Conservation (phyloP, 2,113 vertebrate species). For the Suricata suricatta region DNA sequence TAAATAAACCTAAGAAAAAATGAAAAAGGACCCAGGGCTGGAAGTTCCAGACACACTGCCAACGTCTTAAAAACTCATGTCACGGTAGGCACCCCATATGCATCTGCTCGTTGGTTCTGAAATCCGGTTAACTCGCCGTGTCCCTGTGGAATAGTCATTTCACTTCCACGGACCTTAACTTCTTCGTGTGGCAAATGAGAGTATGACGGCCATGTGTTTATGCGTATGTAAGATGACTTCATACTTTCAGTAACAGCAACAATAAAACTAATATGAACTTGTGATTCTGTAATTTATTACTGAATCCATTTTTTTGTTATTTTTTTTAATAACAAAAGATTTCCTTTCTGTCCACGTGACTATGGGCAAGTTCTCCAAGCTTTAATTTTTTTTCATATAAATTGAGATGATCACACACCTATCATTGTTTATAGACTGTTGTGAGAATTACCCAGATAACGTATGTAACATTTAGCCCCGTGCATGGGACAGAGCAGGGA, state of each 20-base stretch:
- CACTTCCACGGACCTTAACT: constrained; percentile 5
- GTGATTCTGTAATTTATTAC: constrained; percentile 16
- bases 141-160: constrained; percentile 8
- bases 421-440: background rate
- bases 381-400: constrained; percentile 35
- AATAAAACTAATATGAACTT: constrained; percentile 1
- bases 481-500: background rate
- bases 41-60: background rate
- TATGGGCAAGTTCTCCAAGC: background rate
- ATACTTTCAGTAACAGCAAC: background rate
- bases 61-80: background rate
- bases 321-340: constrained; percentile 28
- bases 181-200: constrained; percentile 42
- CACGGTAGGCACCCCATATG: background rate
- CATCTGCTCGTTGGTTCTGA: background rate
- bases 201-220: background rate
- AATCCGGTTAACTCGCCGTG: constrained; percentile 22
- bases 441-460: background rate
- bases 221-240: background rate
- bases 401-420: constrained; percentile 24
- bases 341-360: constrained; percentile 13
- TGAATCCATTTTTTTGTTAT: background rate
- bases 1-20: no score
- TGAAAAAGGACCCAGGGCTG: background rate
- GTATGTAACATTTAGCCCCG: background rate